These are phyloP conservation scores for Paguma larvata DNA, from an alignment of 2,797 vertebrate species.

Conservation along the genomic window DNA sequence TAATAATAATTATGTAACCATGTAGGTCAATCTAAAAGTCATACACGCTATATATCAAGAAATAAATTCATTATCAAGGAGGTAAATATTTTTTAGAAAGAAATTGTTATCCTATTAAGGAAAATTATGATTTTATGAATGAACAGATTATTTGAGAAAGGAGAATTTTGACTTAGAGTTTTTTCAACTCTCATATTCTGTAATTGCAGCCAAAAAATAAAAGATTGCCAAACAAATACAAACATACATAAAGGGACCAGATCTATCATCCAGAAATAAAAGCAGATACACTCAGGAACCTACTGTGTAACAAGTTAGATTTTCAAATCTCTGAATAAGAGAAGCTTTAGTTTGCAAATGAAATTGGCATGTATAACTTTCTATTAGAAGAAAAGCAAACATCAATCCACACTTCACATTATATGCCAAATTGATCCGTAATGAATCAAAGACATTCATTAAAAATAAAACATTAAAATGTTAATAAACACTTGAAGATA, in stretches of 20 bases:
- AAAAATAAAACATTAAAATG: background rate
- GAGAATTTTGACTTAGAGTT: background rate
- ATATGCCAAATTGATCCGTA: background rate
- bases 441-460: background rate
- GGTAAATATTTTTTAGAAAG: background rate
- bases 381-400: background rate
- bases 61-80: background rate
- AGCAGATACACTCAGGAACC: background rate
- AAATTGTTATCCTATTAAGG: background rate
- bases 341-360: background rate
- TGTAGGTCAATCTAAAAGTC: background rate
- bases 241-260: background rate
- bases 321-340: background rate
- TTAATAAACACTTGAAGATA: background rate
- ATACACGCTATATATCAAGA: background rate
- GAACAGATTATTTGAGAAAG: background rate
- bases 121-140: background rate
- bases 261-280: background rate
- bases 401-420: background rate
- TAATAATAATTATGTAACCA: background rate
- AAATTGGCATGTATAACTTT: background rate
- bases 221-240: background rate
- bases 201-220: background rate
- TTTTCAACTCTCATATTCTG: background rate
- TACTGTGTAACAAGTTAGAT: background rate